Conservation (phyloP, 2,888 invertebrate genomes). For the Metellina segmentata region DNA sequence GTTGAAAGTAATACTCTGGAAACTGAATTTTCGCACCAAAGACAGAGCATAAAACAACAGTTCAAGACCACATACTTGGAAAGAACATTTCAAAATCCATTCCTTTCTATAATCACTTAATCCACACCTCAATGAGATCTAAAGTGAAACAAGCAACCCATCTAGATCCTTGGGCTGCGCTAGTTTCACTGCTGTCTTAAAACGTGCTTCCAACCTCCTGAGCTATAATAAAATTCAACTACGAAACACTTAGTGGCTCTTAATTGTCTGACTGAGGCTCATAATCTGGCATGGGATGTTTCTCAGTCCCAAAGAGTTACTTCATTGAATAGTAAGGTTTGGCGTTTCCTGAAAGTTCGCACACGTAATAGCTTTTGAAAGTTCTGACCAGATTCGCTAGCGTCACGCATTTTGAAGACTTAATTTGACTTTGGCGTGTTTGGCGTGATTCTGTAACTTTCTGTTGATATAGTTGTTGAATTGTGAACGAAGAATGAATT, state of each 20-base stretch:
- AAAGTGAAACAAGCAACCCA: too few relatives aligned
- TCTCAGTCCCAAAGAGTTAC: background rate
- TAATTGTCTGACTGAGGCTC: conserved; percentile 37
- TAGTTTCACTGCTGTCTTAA: too few relatives aligned
- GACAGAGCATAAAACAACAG: too few relatives aligned
- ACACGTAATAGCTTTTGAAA: conserved; percentile 51
- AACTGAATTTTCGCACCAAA: too few relatives aligned
- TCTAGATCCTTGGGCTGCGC: too few relatives aligned
- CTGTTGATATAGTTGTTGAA: conserved; percentile 9
- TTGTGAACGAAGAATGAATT: background rate
- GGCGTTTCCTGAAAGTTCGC: conserved; percentile 3
- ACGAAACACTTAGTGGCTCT: conserved; percentile 21
- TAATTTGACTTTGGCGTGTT: conserved; percentile 45
- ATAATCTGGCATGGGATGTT: conserved; percentile 12
- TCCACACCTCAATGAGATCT: too few relatives aligned
- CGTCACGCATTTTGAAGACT: conserved; percentile 15
- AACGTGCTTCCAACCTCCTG: too few relatives aligned
- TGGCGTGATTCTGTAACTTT: background rate
- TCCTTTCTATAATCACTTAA: too few relatives aligned
- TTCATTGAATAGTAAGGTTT: conserved; percentile 4
- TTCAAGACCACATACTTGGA: too few relatives aligned
- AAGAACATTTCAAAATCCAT: too few relatives aligned
- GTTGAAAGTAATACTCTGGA: too few relatives aligned
- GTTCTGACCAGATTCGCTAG: background rate
- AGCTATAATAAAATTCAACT: background rate